Conservation (phyloP, 2,888 invertebrate species). For the Mesorhabditis spiculigera region DNA sequence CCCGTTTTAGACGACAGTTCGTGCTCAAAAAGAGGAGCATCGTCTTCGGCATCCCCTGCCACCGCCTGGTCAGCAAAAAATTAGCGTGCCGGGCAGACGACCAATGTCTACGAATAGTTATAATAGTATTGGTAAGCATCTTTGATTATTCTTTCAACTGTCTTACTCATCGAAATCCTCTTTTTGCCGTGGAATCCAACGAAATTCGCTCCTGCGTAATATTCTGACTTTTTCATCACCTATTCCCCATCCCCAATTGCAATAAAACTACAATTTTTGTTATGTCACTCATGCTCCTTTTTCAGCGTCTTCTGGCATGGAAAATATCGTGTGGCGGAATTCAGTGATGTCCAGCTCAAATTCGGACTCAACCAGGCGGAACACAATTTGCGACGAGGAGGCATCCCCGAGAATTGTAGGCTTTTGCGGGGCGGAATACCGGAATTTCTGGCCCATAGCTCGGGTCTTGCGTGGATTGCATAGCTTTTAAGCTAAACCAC, state of each 20-base stretch:
- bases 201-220: too few relatives aligned
- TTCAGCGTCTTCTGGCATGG: conserved; percentile 49
- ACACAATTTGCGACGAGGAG: conserved; percentile 45
- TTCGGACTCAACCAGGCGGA: conserved; percentile 19
- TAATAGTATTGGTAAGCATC: conserved; percentile 24
- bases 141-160: too few relatives aligned
- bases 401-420: conserved; percentile 50
- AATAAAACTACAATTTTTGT: too few relatives aligned
- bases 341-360: conserved; percentile 28
- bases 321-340: conserved; percentile 48
- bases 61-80: conserved; percentile 12
- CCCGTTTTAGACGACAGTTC: conserved; percentile 26
- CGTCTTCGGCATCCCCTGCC: conserved; percentile 33
- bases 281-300: background rate
- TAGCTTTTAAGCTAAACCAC: too few relatives aligned
- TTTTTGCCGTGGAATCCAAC: too few relatives aligned
- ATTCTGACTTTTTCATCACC: too few relatives aligned
- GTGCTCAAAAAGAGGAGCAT: conserved; percentile 40
- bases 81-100: conserved; percentile 20
- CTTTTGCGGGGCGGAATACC: conserved; percentile 3
- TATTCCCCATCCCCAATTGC: too few relatives aligned
- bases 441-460: too few relatives aligned
- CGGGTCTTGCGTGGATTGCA: too few relatives aligned
- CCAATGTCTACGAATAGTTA: conserved; percentile 37
- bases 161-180: too few relatives aligned